Conservation (phyloP, 2,888 invertebrate genomes). For the Ophion slaviceki region DNA sequence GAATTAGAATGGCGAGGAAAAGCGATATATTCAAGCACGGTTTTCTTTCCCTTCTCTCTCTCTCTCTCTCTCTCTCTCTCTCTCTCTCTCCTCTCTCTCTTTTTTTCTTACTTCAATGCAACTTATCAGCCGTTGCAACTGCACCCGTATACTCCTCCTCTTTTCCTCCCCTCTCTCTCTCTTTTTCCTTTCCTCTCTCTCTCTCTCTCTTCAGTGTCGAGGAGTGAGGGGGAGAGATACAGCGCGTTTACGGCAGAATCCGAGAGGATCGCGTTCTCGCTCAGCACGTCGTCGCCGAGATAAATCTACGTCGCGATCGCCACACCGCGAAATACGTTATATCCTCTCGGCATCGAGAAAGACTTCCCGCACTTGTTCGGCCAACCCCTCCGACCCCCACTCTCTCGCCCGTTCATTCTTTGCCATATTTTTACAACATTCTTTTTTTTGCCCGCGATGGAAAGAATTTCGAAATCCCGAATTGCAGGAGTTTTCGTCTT, state of each 20-base stretch:
- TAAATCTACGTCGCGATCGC: constrained; percentile 76
- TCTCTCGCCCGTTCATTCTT: constrained; percentile 16
- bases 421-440: constrained; percentile 14
- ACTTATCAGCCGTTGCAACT: too few species aligned
- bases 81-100: neutral
- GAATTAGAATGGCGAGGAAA: neutral
- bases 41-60: neutral
- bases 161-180: neutral
- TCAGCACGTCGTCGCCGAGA: constrained; percentile 56
- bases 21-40: neutral
- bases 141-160: too few species aligned
- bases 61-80: neutral
- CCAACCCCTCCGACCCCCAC: constrained; percentile 1
- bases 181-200: neutral
- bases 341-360: constrained; percentile 59
- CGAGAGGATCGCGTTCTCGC: constrained; percentile 26
- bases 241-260: neutral
- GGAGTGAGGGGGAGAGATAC: too few species aligned
- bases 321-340: constrained; percentile 70
- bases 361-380: constrained; percentile 48
- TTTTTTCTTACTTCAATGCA: too few species aligned
- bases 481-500: neutral
- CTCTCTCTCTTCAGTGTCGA: neutral
- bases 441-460: constrained; percentile 8
- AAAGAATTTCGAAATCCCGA: neutral